A percentile compares a stretch with the other conserved stretches of the same genome.
These are phyloP conservation scores for Macrosoma leucophasiata DNA, from an alignment of 2,888 invertebrate species.

Conservation along the genomic window DNA sequence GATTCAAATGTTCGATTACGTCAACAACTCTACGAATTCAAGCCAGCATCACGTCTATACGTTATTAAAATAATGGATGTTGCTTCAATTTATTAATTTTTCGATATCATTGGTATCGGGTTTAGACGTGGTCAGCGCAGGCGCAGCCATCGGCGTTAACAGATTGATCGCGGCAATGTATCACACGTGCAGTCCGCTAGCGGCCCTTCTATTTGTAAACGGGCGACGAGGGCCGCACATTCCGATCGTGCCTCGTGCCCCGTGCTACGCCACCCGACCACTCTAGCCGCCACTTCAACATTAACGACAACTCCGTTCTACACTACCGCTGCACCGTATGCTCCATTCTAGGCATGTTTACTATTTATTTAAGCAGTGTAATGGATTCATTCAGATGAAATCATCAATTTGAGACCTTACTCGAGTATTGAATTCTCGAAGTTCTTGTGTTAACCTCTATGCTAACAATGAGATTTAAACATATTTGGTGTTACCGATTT, in stretches of 20 bases:
- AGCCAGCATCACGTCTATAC: too few relatives aligned
- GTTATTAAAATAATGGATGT: too few relatives aligned
- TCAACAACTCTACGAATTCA: too few relatives aligned
- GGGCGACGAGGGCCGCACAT: slow-evolving; percentile 72
- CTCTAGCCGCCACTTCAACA: slow-evolving; percentile 33
- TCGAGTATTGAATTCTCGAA: too few relatives aligned
- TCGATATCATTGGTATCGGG: slow-evolving; percentile 6
- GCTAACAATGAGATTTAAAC: too few relatives aligned
- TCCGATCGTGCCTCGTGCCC: slow-evolving; percentile 64
- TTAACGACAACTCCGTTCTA: slow-evolving; percentile 28
- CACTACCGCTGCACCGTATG: slow-evolving; percentile 40
- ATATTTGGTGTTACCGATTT: too few relatives aligned
- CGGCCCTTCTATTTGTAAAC: slow-evolving; percentile 75
- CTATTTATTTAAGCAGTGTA: slow-evolving; percentile 44
- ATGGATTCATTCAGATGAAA: slow-evolving; percentile 24
- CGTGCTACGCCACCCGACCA: slow-evolving; percentile 40
- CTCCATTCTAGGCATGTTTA: slow-evolving; percentile 29
- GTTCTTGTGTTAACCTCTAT: too few relatives aligned
- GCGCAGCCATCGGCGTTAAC: slow-evolving; percentile 58
- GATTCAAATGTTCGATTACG: too few relatives aligned
- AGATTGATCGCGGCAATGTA: slow-evolving; percentile 67
- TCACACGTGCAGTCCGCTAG: slow-evolving; percentile 68
- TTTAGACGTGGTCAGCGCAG: slow-evolving; percentile 38
- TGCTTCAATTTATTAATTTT: too few relatives aligned
- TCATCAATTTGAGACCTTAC: too few relatives aligned